phyloP scores from a whole-genome alignment of 2,888 invertebrate species.

The Lasioglossum villosulum region DNA sequence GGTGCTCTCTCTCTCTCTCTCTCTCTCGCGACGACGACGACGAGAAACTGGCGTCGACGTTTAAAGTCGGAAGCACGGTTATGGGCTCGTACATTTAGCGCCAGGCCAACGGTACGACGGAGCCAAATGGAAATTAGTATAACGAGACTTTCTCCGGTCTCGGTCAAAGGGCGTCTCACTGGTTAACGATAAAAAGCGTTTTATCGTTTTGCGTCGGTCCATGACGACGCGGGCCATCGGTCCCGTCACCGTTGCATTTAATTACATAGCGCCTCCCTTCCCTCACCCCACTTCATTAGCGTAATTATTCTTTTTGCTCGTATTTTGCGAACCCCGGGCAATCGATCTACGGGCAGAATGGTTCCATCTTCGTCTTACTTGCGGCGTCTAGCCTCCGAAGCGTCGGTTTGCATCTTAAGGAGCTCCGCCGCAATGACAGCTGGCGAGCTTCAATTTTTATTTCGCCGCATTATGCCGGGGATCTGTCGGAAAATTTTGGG shows the following conservation, averaged over 20 bases:
- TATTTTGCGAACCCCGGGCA: slow-evolving; percentile 12
- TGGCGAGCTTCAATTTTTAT: not conserved
- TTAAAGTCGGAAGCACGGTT: slow-evolving; percentile 49
- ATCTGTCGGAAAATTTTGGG: not conserved
- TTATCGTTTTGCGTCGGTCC: slow-evolving; percentile 46
- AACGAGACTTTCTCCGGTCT: slow-evolving; percentile 44
- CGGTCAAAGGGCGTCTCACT: slow-evolving; percentile 55
- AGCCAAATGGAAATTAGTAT: slow-evolving; percentile 66
- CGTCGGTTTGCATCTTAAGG: slow-evolving; percentile 21
- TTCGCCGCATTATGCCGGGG: not conserved
- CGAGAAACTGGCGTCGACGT: slow-evolving; percentile 48
- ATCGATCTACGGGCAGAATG: slow-evolving; percentile 52
- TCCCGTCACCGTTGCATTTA: slow-evolving; percentile 58
- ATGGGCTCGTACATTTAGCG: slow-evolving; percentile 46
- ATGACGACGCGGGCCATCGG: slow-evolving; percentile 43
- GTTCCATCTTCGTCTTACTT: not conserved
- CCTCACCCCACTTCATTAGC: slow-evolving; percentile 48
- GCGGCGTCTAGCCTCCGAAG: not conserved
- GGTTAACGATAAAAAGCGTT: slow-evolving; percentile 58
- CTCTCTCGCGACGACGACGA: not conserved
- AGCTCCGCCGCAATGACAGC: not conserved
- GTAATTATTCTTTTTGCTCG: slow-evolving; percentile 63
- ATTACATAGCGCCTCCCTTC: slow-evolving; percentile 52
- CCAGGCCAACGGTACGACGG: slow-evolving; percentile 24
- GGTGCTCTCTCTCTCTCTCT: slow-evolving; percentile 33